These are phyloP conservation scores for Myotis planiceps DNA, from an alignment of 2,797 vertebrate species.

Conservation along the genomic window DNA sequence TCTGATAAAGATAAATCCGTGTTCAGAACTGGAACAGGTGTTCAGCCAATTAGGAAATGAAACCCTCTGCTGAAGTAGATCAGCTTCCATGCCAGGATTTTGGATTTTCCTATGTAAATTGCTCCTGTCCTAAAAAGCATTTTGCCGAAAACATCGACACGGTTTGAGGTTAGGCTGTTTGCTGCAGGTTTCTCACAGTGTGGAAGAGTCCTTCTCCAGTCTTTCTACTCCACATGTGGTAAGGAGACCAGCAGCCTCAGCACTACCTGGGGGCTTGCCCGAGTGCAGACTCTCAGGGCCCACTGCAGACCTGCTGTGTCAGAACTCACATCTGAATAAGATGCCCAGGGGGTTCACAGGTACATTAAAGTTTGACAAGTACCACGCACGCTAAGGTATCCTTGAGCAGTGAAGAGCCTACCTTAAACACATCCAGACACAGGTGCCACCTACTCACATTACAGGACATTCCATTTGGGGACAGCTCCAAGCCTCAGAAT, in stretches of 20 bases:
- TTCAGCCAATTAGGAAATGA: constrained; percentile 68
- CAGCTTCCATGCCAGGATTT: constrained; percentile 51
- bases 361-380: background rate
- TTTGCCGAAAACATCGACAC: background rate
- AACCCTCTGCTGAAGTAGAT: constrained; percentile 49
- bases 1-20: constrained; percentile 80
- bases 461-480: background rate
- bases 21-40: constrained; percentile 74
- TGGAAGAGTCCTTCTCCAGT: background rate
- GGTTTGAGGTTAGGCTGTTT: background rate
- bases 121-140: constrained; percentile 12
- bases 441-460: background rate
- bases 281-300: background rate
- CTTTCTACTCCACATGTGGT: background rate
- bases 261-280: background rate
- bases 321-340: background rate
- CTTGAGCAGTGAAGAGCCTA: background rate
- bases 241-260: background rate
- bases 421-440: background rate
- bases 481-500: background rate
- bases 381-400: background rate
- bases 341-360: background rate
- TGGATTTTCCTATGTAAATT: constrained; percentile 50
- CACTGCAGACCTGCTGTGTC: background rate
- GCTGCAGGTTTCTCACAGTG: background rate